Evolutionary conservation across 1,140 invertebrate genomes (phyloP), one percentile per base, ranked within the genome.

Genomic region (Grapholita molesta): DNA sequence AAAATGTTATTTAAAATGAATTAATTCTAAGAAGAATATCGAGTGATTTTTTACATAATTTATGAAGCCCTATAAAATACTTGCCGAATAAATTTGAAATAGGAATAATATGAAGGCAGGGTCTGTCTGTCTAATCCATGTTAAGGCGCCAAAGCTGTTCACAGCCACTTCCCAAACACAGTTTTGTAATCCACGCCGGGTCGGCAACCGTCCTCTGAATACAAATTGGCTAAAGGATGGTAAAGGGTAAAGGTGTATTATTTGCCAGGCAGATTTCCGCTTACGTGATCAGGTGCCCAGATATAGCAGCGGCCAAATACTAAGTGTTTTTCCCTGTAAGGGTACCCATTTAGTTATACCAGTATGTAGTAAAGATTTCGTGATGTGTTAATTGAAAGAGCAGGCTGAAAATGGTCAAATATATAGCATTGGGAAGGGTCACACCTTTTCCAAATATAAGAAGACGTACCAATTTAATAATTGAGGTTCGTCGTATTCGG

Each of bases 231-330:
- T 73, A 71, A 76, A 81, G 73, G 73, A 75, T 78, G 66, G 70
- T 71, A 71, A 77, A 81, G 75, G 73, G 77, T 78, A 68, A 75
- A 79, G 78, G 78, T 80, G 69, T 75, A 79, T 80, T 79, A 81
- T 79, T 79, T 77, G 77, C 78, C 79, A 81, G 73, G 79, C 79
- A 81, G 79, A 81, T 81, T 81, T 78, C 72, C 77, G 33, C 30
- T 69, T 78, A 81, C 79, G 79, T 79, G 79, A 79, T 76, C 75
- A 74, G 79, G 69, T 73, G 69, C 30, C 61, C 64, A 72, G 77
- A 78, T 78, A 72, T 68, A 69, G 65, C 69, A 69, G 65, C 69
- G 42, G 55, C 55, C 64, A 68, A 42, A 70, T 76, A 74, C 71
- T 78, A 75, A 80, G 78, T 80, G 78, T 76, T 76, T 80, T 80